Evolutionary conservation across 2,797 vertebrate species (phyloP).

Genomic region (Paratrypauchen microcephalus): DNA sequence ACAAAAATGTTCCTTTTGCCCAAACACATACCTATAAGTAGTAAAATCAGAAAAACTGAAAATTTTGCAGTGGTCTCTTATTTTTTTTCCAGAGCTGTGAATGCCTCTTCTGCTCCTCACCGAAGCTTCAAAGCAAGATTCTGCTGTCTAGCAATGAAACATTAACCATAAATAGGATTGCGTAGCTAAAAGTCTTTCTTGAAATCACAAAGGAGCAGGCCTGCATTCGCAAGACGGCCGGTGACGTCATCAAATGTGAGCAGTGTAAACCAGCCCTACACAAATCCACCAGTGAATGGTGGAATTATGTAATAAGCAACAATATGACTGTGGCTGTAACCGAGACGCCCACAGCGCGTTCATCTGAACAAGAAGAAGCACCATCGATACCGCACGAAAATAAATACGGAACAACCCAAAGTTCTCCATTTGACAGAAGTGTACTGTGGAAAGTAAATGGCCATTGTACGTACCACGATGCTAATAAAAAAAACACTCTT

Average conservation of each 20-base stretch:
- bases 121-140: not conserved
- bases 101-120: not conserved
- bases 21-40: no score
- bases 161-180: not conserved
- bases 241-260: slow-evolving; percentile 25
- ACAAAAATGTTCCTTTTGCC: no score
- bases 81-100: no score
- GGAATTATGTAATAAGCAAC: slow-evolving; percentile 38
- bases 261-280: slow-evolving; percentile 26
- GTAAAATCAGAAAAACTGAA: no score
- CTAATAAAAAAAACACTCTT: no score
- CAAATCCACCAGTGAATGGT: slow-evolving; percentile 24
- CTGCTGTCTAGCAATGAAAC: not conserved
- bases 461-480: no score
- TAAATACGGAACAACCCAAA: no score
- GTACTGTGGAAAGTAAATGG: no score
- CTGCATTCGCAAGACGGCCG: not conserved
- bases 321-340: slow-evolving; percentile 37
- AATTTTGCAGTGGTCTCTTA: no score
- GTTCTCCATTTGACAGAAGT: no score
- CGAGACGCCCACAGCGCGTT: slow-evolving; percentile 32
- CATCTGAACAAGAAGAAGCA: slow-evolving; percentile 17
- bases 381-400: not conserved
- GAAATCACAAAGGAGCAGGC: not conserved
- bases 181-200: not conserved